Conservation (phyloP, 1,140 invertebrate species). For the Euura lappo region DNA sequence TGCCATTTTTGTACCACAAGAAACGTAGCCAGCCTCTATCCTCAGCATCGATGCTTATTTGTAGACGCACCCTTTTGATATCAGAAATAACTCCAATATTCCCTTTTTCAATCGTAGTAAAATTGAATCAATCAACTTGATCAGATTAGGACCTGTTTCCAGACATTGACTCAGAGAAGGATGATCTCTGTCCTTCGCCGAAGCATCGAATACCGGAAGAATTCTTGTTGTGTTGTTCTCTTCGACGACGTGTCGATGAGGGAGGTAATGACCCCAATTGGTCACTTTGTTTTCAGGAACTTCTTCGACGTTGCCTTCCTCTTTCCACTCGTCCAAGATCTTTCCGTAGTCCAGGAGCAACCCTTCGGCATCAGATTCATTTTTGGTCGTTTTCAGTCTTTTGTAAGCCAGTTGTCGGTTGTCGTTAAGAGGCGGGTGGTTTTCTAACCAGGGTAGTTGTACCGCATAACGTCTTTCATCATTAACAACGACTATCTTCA, state of each 20-base stretch:
- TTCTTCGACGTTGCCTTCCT: slow-evolving; percentile 38
- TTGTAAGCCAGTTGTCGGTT: slow-evolving; percentile 25
- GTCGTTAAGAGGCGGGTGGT: too few species aligned
- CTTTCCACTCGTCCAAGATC: slow-evolving; percentile 38
- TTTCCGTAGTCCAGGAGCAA: slow-evolving; percentile 37
- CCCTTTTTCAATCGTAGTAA: slow-evolving; percentile 46
- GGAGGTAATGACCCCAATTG: slow-evolving; percentile 33
- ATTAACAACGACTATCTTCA: slow-evolving; percentile 9
- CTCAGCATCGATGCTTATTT: slow-evolving; percentile 33
- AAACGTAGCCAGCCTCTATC: slow-evolving; percentile 40
- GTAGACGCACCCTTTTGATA: slow-evolving; percentile 35
- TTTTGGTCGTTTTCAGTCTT: slow-evolving; percentile 27
- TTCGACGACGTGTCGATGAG: slow-evolving; percentile 23
- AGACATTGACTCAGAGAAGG: slow-evolving; percentile 50
- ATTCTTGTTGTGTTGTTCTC: slow-evolving; percentile 34
- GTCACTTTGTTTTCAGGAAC: slow-evolving; percentile 27
- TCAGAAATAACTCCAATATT: slow-evolving; percentile 31
- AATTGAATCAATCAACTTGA: slow-evolving; percentile 49
- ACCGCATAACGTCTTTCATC: slow-evolving; percentile 41
- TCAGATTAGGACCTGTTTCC: slow-evolving; percentile 47
- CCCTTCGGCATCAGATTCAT: slow-evolving; percentile 24
- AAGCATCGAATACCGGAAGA: slow-evolving; percentile 32
- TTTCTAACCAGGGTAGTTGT: slow-evolving; percentile 34
- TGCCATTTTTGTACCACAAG: slow-evolving; percentile 32
- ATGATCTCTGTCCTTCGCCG: slow-evolving; percentile 18